phyloP scores from a whole-genome alignment of 1,140 invertebrate species.

The Drosophila asahinai region DNA sequence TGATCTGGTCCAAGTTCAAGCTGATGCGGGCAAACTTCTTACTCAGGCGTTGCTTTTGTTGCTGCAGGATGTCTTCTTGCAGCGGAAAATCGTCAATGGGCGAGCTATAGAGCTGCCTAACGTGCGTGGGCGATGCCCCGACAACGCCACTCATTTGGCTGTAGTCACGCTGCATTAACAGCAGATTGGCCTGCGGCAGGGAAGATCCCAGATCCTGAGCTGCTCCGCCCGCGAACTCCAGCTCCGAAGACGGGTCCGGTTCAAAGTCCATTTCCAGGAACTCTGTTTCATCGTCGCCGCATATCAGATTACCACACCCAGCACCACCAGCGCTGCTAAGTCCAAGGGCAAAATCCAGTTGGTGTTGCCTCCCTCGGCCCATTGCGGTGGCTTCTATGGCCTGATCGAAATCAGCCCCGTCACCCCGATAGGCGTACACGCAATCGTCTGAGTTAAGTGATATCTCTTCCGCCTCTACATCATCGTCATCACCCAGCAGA shows the following conservation, averaged over 20 bases:
- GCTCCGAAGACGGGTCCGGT: conserved; percentile 76
- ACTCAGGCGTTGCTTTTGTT: conserved; percentile 56
- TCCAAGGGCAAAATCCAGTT: conserved; percentile 48
- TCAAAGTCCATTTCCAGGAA: conserved; percentile 84
- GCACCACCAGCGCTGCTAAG: conserved; percentile 16
- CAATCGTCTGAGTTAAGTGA: conserved; percentile 82
- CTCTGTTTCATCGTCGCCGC: conserved; percentile 76
- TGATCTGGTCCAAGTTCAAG: conserved; percentile 79
- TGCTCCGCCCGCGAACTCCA: conserved; percentile 57
- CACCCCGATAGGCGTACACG: conserved; percentile 81
- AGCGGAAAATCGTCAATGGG: conserved; percentile 73
- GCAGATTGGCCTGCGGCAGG: conserved; percentile 56
- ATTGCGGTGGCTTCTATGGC: conserved; percentile 42
- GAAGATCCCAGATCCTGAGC: conserved; percentile 24
- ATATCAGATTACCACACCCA: conserved; percentile 11
- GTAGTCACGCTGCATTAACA: conserved; percentile 76
- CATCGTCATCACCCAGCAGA: conserved; percentile 71
- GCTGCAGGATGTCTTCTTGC: conserved; percentile 64
- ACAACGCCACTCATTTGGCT: conserved; percentile 65
- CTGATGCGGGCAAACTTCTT: conserved; percentile 80
- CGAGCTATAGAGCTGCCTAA: conserved; percentile 69
- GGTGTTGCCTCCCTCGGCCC: conserved; percentile 56
- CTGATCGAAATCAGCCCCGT: conserved; percentile 72
- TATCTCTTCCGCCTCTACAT: conserved; percentile 77
- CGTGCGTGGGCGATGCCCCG: conserved; percentile 39